phyloP scores from a whole-genome alignment of 2,888 invertebrate species.

The Toxonevra muliebris region DNA sequence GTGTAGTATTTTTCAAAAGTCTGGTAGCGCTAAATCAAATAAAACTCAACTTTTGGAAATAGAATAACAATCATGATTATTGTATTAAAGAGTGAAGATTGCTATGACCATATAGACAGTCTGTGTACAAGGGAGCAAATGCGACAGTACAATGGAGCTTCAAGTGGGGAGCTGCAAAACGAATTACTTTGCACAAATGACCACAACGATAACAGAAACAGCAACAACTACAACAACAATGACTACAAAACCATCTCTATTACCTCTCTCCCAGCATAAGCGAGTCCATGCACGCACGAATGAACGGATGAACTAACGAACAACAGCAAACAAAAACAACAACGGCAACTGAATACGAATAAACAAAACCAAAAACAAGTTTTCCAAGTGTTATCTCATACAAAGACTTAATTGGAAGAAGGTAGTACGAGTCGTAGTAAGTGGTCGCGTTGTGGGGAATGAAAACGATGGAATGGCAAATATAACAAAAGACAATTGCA shows the following conservation, averaged over 20 bases:
- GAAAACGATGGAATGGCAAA: conserved; percentile 1
- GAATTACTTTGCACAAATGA: conserved; percentile 26
- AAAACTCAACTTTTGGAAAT: too few species aligned
- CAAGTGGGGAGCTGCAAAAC: neutral
- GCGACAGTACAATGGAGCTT: too few species aligned
- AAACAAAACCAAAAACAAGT: conserved; percentile 24
- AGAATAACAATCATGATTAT: too few species aligned
- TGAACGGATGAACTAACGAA: conserved; percentile 8
- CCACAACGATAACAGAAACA: conserved; percentile 16
- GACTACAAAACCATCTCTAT: conserved; percentile 11
- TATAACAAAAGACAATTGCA: conserved; percentile 7
- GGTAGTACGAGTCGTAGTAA: conserved; percentile 3
- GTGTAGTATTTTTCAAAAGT: too few species aligned
- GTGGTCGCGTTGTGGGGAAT: neutral
- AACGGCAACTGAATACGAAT: neutral
- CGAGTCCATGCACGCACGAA: conserved; percentile 4
- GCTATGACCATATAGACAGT: too few species aligned
- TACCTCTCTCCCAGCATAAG: neutral
- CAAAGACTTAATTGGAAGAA: conserved; percentile 27
- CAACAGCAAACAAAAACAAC: neutral
- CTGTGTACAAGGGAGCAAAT: too few species aligned
- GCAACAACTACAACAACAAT: conserved; percentile 14
- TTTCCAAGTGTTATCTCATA: conserved; percentile 34
- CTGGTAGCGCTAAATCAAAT: too few species aligned
- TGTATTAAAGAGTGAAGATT: too few species aligned